phyloP scores from a whole-genome alignment of 2,797 vertebrate species.

The Hapalemur alaotrensis region DNA sequence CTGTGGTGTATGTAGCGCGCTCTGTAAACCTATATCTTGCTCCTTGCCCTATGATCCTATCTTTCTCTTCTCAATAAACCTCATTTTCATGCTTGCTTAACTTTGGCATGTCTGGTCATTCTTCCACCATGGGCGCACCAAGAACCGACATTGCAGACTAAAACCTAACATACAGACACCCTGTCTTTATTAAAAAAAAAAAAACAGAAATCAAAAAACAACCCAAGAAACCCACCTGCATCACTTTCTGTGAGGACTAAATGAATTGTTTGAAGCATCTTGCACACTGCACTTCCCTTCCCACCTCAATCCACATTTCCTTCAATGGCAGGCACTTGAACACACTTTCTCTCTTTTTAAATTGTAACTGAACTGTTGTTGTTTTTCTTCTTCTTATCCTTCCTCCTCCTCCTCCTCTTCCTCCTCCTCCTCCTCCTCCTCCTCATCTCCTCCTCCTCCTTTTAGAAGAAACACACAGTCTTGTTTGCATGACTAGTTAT shows the following conservation, averaged over 20 bases:
- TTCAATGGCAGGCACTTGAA: not conserved
- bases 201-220: no score
- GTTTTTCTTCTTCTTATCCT: not conserved
- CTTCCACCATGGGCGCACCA: no score
- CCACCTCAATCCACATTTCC: not conserved
- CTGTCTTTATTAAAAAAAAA: not conserved
- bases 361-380: not conserved
- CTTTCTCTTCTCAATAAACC: no score
- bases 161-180: not conserved
- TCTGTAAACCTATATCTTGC: no score
- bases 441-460: not conserved
- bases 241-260: not conserved
- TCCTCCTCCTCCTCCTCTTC: rapidly evolving
- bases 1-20: no score
- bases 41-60: no score
- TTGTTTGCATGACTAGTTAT: conserved; percentile 42
- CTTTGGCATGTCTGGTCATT: no score
- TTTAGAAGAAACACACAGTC: conserved; percentile 16
- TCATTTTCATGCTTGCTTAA: no score
- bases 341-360: not conserved
- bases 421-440: rapidly evolving
- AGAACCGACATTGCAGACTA: no score
- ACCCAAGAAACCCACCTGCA: not conserved
- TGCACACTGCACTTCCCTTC: not conserved
- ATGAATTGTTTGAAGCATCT: not conserved